Base-by-base conservation (phyloP, 2,888 invertebrate species). In the Physocephala rufipes region DNA sequence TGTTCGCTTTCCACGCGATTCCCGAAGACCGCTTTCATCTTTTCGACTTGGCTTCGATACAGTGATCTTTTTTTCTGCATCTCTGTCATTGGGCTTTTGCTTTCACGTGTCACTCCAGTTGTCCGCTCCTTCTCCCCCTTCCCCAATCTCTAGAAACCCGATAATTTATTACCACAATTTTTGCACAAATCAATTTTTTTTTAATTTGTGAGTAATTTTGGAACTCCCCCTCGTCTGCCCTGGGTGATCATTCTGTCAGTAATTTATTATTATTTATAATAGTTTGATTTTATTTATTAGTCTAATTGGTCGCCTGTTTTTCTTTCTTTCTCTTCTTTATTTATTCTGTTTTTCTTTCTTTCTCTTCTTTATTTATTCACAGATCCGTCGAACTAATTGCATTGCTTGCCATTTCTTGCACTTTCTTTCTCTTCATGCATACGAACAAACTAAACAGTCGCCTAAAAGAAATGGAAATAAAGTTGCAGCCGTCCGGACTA, bases 331-430 rank as follows among this genome's bases (percentile, higher is more conserved):
- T 70, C 2, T 49, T 16, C 3, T 61, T 7, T 26, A 49, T 62
- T 58, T 68, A 71, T 30, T 62, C 43, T 1, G 47, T 67, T 72
- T 51, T 58, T 70, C 70, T 70, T 49, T 63, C 15, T n/a, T 45
- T 55, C 69, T 63, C 47, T 55, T 53, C 7, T 36, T 62, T 51
- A 61, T 70, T 30, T 70, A 15, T 76, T 72, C 89, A 63, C 88
- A 95, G 95, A 86, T 93, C 94, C 70, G 93, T 93, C 81, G 94
- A 95, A 87, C 88, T 95, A 81, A 91, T 95, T 78, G 94, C 95
- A 21, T 87, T 95, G 75, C 88, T 94, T 81, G 94, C 94, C 45
- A 90, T 95, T 75, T 94, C 94, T 62, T 92, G 93, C 80, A 94
- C 94, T 1, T 87, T 95, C 80, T 94, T 95, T 87, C 90, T 95